Conservation (phyloP, 2,888 invertebrate genomes). For the Erebia palarica region DNA sequence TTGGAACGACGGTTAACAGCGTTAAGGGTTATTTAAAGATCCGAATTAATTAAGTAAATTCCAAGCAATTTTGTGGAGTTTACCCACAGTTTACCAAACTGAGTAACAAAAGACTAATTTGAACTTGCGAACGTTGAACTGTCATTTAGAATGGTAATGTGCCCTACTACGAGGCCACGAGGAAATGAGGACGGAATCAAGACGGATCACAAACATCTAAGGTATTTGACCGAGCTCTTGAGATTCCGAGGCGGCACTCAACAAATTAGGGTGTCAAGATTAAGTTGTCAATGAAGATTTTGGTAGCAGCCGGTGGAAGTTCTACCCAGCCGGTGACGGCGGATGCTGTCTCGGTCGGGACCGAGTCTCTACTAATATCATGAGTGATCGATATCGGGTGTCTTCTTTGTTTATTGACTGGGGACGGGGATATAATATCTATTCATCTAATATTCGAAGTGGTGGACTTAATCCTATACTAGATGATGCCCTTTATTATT, state of each 20-base stretch:
- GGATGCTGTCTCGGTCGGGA: conserved; percentile 14
- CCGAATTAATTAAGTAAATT: not conserved
- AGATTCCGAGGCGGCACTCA: conserved; percentile 57
- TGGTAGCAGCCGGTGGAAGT: conserved; percentile 46
- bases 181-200: conserved; percentile 44
- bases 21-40: no score
- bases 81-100: not conserved
- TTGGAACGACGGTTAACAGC: no score
- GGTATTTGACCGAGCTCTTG: conserved; percentile 68
- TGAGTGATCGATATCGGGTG: not conserved
- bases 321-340: not conserved
- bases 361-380: conserved; percentile 13
- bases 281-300: conserved; percentile 64
- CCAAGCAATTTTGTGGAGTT: not conserved
- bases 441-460: no score
- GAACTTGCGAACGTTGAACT: conserved; percentile 6
- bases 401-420: not conserved
- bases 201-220: conserved; percentile 49
- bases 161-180: conserved; percentile 30
- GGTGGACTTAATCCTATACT: no score
- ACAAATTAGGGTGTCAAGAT: conserved; percentile 66
- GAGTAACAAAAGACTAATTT: conserved; percentile 7
- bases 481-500: no score
- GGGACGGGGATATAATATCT: not conserved
- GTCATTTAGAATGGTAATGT: conserved; percentile 40